These are phyloP conservation scores for Trematomus bernacchii DNA, from an alignment of 2,797 vertebrate genomes.

Conservation along the genomic window DNA sequence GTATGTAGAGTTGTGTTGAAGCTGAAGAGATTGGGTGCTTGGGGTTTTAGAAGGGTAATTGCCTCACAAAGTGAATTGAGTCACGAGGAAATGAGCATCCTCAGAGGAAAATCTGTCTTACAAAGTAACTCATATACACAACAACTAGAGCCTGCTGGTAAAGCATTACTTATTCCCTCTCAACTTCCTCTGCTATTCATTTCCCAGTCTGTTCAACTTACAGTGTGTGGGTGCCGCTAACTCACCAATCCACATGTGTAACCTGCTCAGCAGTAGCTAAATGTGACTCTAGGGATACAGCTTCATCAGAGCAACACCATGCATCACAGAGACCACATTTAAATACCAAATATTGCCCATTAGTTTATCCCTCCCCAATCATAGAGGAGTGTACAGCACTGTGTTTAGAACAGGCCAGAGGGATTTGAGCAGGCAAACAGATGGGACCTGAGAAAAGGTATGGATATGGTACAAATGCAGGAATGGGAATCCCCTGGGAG, in stretches of 20 bases:
- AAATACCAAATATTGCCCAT: slow-evolving; percentile 87
- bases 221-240: slow-evolving; percentile 82
- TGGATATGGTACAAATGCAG: slow-evolving; percentile 80
- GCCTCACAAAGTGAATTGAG: slow-evolving; percentile 78
- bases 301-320: slow-evolving; percentile 84
- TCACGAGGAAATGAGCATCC: slow-evolving; percentile 78
- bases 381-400: slow-evolving; percentile 71
- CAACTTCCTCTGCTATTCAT: slow-evolving; percentile 79
- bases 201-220: slow-evolving; percentile 78
- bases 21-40: slow-evolving; percentile 67
- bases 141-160: slow-evolving; percentile 72
- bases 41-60: slow-evolving; percentile 76
- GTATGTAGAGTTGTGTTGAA: slow-evolving; percentile 64
- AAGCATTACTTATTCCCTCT: slow-evolving; percentile 83
- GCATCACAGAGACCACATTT: slow-evolving; percentile 86
- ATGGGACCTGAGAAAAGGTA: slow-evolving; percentile 85
- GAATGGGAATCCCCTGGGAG: slow-evolving; percentile 72
- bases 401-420: slow-evolving; percentile 83
- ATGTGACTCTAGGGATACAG: slow-evolving; percentile 84
- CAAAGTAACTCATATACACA: slow-evolving; percentile 79
- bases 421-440: slow-evolving; percentile 87
- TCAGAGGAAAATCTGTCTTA: slow-evolving; percentile 73
- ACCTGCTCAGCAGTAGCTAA: slow-evolving; percentile 82
- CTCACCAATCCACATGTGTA: slow-evolving; percentile 75
- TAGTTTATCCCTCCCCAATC: slow-evolving; percentile 79